Percentiles rank a stretch among this genome's conserved stretches.
Evolutionary conservation across 2,888 invertebrate genomes (phyloP).

Genomic region (Frankliniella intonsa): DNA sequence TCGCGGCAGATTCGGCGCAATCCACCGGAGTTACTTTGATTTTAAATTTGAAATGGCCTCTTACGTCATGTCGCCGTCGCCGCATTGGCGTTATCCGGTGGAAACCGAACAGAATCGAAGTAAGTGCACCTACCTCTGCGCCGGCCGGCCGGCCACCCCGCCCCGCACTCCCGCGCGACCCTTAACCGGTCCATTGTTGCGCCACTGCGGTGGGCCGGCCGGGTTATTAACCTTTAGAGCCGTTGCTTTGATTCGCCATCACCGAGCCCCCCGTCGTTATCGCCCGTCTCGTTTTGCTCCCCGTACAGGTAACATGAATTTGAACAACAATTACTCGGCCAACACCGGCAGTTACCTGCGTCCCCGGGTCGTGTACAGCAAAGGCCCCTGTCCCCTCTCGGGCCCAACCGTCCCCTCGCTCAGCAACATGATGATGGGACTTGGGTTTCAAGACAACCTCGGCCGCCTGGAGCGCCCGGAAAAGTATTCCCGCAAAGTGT

Average conservation of each 20-base stretch:
- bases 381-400: neutral
- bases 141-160: neutral
- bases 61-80: neutral
- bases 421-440: neutral
- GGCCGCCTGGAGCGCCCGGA: conserved; percentile 67
- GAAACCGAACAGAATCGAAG: neutral
- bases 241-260: too few relatives aligned
- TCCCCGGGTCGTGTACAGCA: neutral
- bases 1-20: neutral
- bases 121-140: neutral
- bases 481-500: conserved; percentile 89
- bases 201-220: neutral
- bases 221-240: neutral
- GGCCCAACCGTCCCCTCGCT: neutral
- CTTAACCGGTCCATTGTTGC: neutral
- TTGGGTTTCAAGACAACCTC: neutral
- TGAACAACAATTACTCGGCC: neutral
- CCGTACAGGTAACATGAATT: neutral
- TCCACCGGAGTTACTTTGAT: neutral
- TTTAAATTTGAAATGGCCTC: neutral
- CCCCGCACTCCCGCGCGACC: neutral
- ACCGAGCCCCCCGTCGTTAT: neutral
- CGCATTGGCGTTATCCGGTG: neutral
- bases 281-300: neutral
- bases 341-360: neutral